Conservation (phyloP, 2,113 vertebrate species). For the Pollachius pollachius region DNA sequence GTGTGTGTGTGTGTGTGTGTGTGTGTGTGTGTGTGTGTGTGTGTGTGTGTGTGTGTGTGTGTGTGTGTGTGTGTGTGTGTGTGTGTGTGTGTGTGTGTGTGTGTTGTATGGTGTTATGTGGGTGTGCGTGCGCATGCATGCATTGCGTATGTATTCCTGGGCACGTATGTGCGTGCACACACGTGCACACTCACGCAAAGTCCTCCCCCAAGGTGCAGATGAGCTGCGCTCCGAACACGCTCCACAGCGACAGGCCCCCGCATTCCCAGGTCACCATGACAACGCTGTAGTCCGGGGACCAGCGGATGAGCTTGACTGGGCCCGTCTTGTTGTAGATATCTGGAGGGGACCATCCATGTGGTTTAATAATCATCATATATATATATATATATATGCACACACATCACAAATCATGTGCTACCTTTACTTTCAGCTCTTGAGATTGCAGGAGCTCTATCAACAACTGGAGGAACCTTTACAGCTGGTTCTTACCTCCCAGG, state of each 20-base stretch:
- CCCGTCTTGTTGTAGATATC: slow-evolving; percentile 98
- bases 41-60: too few species aligned
- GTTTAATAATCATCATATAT: not conserved
- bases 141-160: not conserved
- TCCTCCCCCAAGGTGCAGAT: slow-evolving; percentile 97
- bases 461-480: too few species aligned
- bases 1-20: too few species aligned
- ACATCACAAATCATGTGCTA: too few species aligned
- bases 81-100: too few species aligned
- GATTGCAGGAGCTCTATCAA: too few species aligned
- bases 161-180: slow-evolving; percentile 1
- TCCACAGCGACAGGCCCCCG: slow-evolving; percentile 95
- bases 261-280: slow-evolving; percentile 94
- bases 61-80: too few species aligned
- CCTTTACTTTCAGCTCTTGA: too few species aligned
- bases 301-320: slow-evolving; percentile 89
- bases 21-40: too few species aligned
- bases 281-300: slow-evolving; percentile 96
- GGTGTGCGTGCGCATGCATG: not conserved
- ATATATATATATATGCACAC: too few species aligned
- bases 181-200: slow-evolving; percentile 84
- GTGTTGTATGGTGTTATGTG: not conserved
- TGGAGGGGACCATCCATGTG: slow-evolving; percentile 45
- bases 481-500: too few species aligned
- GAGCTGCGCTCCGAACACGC: slow-evolving; percentile 97